Percentiles rank a stretch among this genome's conserved stretches.
Evolutionary conservation across 30 jellyfish, hydroid and myxozoan species (phyloP).

Genomic region (Turritopsis dohrnii): DNA sequence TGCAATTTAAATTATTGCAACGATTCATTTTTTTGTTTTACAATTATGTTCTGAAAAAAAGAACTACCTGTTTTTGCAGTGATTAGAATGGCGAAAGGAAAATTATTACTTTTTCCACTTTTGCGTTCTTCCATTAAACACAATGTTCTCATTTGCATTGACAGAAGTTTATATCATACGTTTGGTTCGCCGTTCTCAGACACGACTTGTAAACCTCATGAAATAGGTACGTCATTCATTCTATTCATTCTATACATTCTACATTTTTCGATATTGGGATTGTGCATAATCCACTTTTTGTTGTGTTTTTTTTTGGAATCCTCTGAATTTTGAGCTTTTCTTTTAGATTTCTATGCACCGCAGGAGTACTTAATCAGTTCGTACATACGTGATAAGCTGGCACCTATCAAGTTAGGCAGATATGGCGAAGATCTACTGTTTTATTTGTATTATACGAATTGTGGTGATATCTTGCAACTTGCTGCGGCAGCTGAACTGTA

Average conservation of each 20-base stretch:
- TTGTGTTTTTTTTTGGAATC: background rate
- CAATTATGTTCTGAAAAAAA: too few relatives aligned
- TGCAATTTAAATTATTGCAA: too few relatives aligned
- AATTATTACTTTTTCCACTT: too few relatives aligned
- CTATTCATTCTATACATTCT: background rate
- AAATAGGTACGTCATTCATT: conserved; percentile 51
- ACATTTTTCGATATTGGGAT: too few relatives aligned
- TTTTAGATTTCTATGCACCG: conserved; percentile 85
- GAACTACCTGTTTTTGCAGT: too few relatives aligned
- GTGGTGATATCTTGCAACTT: conserved; percentile 91
- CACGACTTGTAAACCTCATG: conserved; percentile 97
- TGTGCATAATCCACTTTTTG: too few relatives aligned
- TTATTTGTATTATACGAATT: conserved; percentile 79
- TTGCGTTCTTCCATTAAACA: too few relatives aligned
- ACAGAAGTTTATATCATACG: conserved; percentile 86
- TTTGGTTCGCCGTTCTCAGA: conserved; percentile 97
- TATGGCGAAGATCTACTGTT: conserved; percentile 86
- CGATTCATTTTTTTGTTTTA: too few relatives aligned
- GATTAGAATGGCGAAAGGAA: too few relatives aligned
- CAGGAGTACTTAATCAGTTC: conserved; percentile 80
- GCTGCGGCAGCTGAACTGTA: conserved; percentile 99
- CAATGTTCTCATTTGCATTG: background rate
- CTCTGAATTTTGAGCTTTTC: background rate
- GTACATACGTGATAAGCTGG: conserved; percentile 81
- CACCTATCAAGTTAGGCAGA: conserved; percentile 80